These are phyloP conservation scores for Spinus pinus DNA, from an alignment of 2,797 vertebrate species.

Conservation along the genomic window DNA sequence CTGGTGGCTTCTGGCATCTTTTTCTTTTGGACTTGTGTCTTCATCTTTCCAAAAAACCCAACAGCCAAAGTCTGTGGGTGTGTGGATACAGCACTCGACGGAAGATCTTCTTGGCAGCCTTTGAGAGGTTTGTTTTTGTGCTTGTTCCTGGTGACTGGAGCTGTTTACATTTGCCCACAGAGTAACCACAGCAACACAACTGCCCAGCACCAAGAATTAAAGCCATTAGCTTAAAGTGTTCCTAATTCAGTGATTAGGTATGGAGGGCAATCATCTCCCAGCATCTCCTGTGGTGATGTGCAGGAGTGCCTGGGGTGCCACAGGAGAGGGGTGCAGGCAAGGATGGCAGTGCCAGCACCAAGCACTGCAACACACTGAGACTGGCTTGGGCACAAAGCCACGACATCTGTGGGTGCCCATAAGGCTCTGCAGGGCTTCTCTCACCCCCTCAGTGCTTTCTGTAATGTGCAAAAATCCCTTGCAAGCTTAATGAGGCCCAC, in stretches of 20 bases:
- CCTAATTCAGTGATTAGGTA: not conserved
- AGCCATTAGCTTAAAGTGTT: slow-evolving; percentile 36
- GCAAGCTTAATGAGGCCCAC: not conserved
- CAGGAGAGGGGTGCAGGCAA: rapidly evolving
- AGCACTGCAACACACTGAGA: not conserved
- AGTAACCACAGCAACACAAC: slow-evolving; percentile 56
- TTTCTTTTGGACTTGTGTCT: not conserved
- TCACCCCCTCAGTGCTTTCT: not conserved
- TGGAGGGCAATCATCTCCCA: not conserved
- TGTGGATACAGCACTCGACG: rapidly evolving
- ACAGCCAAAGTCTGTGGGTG: not conserved
- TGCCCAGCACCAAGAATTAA: slow-evolving; percentile 22
- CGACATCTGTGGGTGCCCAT: not conserved
- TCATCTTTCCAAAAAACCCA: not conserved
- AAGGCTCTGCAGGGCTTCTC: not conserved
- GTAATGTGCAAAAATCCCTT: not conserved
- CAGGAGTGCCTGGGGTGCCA: not conserved
- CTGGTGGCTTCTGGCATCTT: not conserved
- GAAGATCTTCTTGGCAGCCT: not conserved
- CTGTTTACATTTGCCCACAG: slow-evolving; percentile 16
- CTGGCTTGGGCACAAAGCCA: not conserved
- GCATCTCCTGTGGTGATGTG: not conserved
- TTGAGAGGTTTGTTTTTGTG: slow-evolving; percentile 10
- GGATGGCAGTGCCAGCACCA: not conserved
- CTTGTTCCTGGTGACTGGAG: not conserved